Percentiles rank a stretch among this genome's conserved stretches.
These are phyloP conservation scores for Sebastes vulpes DNA, from an alignment of 2,797 vertebrate species.

Conservation along the genomic window DNA sequence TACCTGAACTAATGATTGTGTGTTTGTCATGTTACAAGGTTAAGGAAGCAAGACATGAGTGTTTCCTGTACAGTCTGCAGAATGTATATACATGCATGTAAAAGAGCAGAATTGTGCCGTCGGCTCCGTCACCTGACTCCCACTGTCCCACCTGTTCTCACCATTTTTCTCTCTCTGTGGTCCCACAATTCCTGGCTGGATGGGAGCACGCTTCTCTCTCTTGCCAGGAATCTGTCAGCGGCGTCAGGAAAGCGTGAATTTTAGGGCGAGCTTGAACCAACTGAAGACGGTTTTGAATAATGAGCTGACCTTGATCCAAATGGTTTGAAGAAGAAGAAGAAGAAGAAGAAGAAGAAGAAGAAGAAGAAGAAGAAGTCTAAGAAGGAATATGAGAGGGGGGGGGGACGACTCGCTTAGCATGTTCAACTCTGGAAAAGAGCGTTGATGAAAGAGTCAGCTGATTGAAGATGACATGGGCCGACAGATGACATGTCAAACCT, in stretches of 20 bases:
- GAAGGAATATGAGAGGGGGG: too few species aligned
- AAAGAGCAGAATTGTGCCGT: not conserved
- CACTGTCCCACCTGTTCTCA: conserved; percentile 57
- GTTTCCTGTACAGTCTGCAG: not conserved
- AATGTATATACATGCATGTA: not conserved
- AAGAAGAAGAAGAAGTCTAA: not conserved
- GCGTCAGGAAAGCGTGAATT: conserved; percentile 14
- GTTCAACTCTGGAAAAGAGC: not conserved
- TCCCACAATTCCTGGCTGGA: conserved; percentile 31
- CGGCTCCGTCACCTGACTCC: conserved; percentile 25
- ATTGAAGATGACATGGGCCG: conserved; percentile 3
- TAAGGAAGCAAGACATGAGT: not conserved
- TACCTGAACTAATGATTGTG: conserved; percentile 27
- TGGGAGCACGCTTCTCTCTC: not conserved
- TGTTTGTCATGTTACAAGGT: not conserved
- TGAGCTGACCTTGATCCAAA: conserved; percentile 39
- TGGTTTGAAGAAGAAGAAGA: not conserved
- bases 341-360: not conserved
- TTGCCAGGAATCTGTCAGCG: conserved; percentile 62
- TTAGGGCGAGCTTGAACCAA: not conserved
- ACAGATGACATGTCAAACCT: not conserved
- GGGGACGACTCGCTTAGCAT: not conserved
- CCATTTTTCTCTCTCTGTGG: conserved; percentile 21
- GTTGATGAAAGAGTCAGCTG: not conserved
- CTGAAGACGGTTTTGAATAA: conserved; percentile 4